Evolutionary conservation across 1,140 invertebrate species (phyloP), one percentile per base, ranked within the genome.

Genomic region (Drosophila sp.): DNA sequence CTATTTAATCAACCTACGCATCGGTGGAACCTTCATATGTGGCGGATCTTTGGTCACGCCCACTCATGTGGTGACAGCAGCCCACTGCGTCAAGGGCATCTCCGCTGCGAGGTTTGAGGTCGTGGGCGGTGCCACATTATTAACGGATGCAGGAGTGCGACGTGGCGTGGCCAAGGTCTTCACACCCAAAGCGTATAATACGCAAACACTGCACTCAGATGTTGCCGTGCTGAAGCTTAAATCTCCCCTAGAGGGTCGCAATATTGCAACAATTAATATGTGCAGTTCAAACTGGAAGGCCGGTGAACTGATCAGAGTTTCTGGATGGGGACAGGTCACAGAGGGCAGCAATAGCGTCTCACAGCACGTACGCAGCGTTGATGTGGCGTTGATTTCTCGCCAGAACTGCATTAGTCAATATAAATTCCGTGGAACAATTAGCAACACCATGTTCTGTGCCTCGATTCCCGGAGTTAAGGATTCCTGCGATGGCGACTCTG

Each of bases 401-500:
- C 78, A 73, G 27, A 78, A 46, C 25, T 90, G 87, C 62, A 56
- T 57, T 8, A 71, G 25, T 18, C 80, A 87, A 36, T 90, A 90
- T 51, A 77, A 41, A 8, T 16, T 80, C 34, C 67, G 78, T 0
- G 79, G 73, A 11, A 78, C 76, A 1, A 78, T 90, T 0, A 79
- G 80, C 18, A 67, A 9, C 34, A 89, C 89, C 13, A 91, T 90
- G 89, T 79, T 90, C 45, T 90, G 89, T 45, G 89, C 89, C 48
- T 40, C 83, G 2, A 51, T 73, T 2, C 63, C 78, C 0, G 89
- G 89, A 0, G 29, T 63, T 0, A 91, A 83, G 78, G 89, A 90
- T 62, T 43, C 89, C 32, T 90, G 89, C 53, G 75, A 84, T 41
- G 94, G 94, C 46, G 95, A 95, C 77, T 93, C 92, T 0, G 95